These are phyloP conservation scores for Lordiphosa andalusiaca DNA, from an alignment of 2,888 invertebrate genomes.

Conservation along the genomic window DNA sequence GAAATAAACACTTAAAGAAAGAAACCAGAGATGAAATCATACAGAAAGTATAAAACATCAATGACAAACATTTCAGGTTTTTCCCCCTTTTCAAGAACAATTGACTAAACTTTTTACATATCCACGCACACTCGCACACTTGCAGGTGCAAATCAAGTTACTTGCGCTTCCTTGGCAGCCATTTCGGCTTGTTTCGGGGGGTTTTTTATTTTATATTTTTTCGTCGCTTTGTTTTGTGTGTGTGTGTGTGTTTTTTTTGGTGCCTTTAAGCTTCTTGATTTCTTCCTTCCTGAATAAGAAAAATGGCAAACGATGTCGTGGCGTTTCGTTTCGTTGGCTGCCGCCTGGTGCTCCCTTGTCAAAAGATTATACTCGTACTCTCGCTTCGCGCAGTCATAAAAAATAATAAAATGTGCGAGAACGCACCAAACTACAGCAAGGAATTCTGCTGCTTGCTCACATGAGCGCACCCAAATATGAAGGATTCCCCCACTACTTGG, in stretches of 20 bases:
- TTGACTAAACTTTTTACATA: constrained; percentile 21
- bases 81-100: constrained; percentile 19
- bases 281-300: constrained; percentile 63
- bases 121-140: constrained; percentile 12
- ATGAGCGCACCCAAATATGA: constrained; percentile 68
- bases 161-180: constrained; percentile 47
- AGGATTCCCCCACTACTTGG: constrained; percentile 21
- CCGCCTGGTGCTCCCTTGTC: constrained; percentile 18
- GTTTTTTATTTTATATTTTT: constrained; percentile 40
- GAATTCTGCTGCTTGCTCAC: constrained; percentile 32
- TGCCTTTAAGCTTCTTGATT: constrained; percentile 58
- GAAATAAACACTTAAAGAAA: neutral
- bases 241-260: constrained; percentile 34
- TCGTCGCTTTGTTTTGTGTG: constrained; percentile 38
- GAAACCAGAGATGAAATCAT: constrained; percentile 11
- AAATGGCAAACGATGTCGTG: constrained; percentile 46
- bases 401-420: constrained; percentile 70
- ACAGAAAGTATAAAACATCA: constrained; percentile 38
- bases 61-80: constrained; percentile 52
- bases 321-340: constrained; percentile 25
- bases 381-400: constrained; percentile 64
- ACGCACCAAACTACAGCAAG: constrained; percentile 49
- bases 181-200: constrained; percentile 65
- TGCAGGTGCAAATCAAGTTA: constrained; percentile 68
- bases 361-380: constrained; percentile 44